Percentiles rank a stretch among this genome's conserved stretches.
Evolutionary conservation across 1,140 invertebrate species (phyloP).

Genomic region (Stegodyphus dumicola): DNA sequence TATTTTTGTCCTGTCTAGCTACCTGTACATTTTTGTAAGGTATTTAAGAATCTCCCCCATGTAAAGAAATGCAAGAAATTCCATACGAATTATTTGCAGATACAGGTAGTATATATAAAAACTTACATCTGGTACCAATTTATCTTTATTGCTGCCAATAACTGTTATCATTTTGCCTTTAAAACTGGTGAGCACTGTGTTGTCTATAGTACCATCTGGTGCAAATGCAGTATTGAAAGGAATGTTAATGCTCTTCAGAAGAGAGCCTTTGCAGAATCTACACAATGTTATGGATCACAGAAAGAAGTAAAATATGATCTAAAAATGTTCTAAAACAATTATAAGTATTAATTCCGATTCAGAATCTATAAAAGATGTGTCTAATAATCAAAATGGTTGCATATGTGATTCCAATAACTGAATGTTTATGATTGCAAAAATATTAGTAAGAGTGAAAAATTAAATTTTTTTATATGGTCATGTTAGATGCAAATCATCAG

Average conservation of each 20-base stretch:
- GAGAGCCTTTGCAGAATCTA: constrained; percentile 80
- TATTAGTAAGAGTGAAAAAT: neutral
- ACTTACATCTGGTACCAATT: constrained; percentile 77
- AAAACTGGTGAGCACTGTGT: constrained; percentile 71
- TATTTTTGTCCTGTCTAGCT: no score
- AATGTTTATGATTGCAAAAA: neutral
- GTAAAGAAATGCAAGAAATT: neutral
- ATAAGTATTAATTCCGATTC: neutral
- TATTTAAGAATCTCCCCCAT: neutral
- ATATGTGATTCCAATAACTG: neutral
- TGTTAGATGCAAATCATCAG: no score
- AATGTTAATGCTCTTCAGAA: constrained; percentile 86
- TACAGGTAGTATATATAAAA: neutral
- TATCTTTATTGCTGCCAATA: constrained; percentile 80
- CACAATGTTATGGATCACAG: neutral
- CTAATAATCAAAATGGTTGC: neutral
- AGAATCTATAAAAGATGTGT: neutral
- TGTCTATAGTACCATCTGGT: constrained; percentile 74
- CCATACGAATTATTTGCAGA: neutral
- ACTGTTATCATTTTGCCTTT: constrained; percentile 80
- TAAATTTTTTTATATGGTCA: no score
- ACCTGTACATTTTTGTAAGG: neutral
- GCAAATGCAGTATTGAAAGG: constrained; percentile 73
- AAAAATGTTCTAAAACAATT: neutral
- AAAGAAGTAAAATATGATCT: neutral